Evolutionary conservation across 2,888 invertebrate genomes (phyloP), one percentile per base, ranked within the genome.

Genomic region (Himalopsyche tibetana): DNA sequence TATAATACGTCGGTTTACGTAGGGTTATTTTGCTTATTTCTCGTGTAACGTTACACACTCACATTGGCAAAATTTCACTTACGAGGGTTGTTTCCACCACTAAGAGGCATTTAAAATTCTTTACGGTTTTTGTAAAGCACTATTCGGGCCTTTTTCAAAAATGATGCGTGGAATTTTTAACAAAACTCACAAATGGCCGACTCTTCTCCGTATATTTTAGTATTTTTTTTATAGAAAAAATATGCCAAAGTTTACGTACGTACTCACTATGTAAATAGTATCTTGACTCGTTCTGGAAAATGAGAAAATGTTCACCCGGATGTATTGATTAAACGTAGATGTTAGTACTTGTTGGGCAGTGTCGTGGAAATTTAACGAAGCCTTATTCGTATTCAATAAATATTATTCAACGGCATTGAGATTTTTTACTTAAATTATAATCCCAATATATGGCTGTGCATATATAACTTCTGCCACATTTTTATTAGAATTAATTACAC

Each of bases 91-190:
- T 74, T 74, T 38, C 74, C 36, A 74, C 74, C 36, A 36, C 74
- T 74, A 36, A 74, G 74, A 74, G 74, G 36, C 74, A 36, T 12
- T 74, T 74, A 74, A 74, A 74, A 74, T 74, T 74, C 74, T 74
- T 74, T 74, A 74, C 74, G 28, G 19, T 36, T 36, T 69, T 74
- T 15, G 74, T 36, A 74, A n/a, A 74, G 74, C 74, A 74, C 74
- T 36, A 74, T 74, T 36, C 15, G 15, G 36, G 19, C 28, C 74
- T 36, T 36, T 74, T 74, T 38, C 51, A 38, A 36, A 74, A 74
- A 74, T 74, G 74, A 74, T 74, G 74, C 74, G 74, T 74, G 74
- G 74, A 74, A 74, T 74, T 74, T 74, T 74, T 74, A 74, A 74
- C 74, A 38, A 38, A 74, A 74, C 38, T 38, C 74, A 74, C 74